phyloP scores from a whole-genome alignment of 2,888 invertebrate species.

The Sclerodermus sp. region DNA sequence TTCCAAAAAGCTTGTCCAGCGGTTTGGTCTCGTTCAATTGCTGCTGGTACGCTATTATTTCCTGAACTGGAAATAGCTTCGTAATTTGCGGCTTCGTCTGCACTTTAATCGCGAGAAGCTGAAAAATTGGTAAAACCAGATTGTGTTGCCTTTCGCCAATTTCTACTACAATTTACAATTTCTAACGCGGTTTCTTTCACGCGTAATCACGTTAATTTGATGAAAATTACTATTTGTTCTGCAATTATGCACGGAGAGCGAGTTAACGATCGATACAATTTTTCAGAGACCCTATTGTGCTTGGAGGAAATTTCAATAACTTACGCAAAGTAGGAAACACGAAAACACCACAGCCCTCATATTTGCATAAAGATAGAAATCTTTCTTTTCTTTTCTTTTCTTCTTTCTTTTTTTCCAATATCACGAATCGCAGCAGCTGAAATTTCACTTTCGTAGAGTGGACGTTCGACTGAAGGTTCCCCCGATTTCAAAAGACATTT shows the following conservation, averaged over 20 bases:
- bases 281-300: background rate
- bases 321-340: conserved; percentile 36
- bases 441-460: too few species aligned
- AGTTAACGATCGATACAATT: background rate
- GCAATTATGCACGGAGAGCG: too few species aligned
- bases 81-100: conserved; percentile 41
- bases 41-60: conserved; percentile 31
- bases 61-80: conserved; percentile 40
- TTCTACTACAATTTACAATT: too few species aligned
- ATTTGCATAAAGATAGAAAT: conserved; percentile 9
- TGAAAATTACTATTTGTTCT: too few species aligned
- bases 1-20: conserved; percentile 42
- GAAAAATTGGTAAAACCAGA: too few species aligned
- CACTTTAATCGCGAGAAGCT: conserved; percentile 36
- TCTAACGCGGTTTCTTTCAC: too few species aligned
- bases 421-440: too few species aligned
- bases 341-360: conserved; percentile 26
- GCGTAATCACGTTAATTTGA: too few species aligned
- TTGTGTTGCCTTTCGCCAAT: background rate
- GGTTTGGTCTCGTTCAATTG: conserved; percentile 33
- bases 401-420: too few species aligned
- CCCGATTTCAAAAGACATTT: conserved; percentile 43
- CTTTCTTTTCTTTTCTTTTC: too few species aligned
- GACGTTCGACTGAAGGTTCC: conserved; percentile 33
- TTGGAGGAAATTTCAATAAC: conserved; percentile 15